Conservation (phyloP, 2,888 invertebrate species). For the Drosophila neotestacea region DNA sequence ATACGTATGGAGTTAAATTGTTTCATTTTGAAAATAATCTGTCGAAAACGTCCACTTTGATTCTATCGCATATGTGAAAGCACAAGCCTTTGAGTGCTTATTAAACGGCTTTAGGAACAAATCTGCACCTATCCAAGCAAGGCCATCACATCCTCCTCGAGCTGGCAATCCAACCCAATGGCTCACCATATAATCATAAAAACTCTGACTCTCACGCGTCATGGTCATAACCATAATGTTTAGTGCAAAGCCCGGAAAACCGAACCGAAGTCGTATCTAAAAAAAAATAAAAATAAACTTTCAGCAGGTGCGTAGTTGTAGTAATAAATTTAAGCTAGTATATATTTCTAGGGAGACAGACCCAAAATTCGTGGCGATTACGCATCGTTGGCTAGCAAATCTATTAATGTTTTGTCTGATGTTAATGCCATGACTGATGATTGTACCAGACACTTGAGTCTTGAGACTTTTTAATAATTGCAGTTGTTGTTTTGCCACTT, state of each 20-base stretch:
- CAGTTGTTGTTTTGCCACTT: conserved; percentile 61
- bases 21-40: conserved; percentile 31
- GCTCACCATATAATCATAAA: conserved; percentile 25
- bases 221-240: conserved; percentile 56
- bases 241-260: conserved; percentile 27
- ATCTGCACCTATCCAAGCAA: conserved; percentile 39
- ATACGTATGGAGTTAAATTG: not conserved
- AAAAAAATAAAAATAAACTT: conserved; percentile 1
- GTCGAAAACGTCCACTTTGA: not conserved
- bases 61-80: conserved; percentile 10
- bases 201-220: conserved; percentile 48
- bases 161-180: conserved; percentile 9
- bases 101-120: conserved; percentile 23
- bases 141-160: conserved; percentile 34
- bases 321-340: conserved; percentile 45
- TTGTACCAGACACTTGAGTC: conserved; percentile 72
- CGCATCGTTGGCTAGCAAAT: conserved; percentile 60
- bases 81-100: conserved; percentile 27
- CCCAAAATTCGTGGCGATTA: conserved; percentile 52
- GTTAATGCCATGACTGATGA: conserved; percentile 68
- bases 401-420: conserved; percentile 56
- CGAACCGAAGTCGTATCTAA: conserved; percentile 3
- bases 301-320: conserved; percentile 24
- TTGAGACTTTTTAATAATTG: conserved; percentile 51
- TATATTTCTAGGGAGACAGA: conserved; percentile 12